Percentiles rank a stretch among this genome's conserved stretches.
phyloP scores from a whole-genome alignment of 1,140 invertebrate species.

The Zaprionus tsacasi region DNA sequence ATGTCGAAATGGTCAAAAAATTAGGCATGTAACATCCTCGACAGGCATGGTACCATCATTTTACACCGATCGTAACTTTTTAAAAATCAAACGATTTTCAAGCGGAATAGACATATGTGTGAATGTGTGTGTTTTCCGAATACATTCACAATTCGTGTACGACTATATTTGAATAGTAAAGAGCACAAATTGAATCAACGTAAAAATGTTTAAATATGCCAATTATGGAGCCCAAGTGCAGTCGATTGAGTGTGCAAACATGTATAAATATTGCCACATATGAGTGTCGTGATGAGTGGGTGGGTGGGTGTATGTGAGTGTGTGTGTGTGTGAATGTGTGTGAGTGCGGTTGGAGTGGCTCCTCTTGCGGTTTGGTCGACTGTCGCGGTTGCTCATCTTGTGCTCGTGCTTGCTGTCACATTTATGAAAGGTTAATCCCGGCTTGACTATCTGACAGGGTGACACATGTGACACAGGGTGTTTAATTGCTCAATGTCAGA shows the following conservation, averaged over 20 bases:
- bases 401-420: constrained; percentile 22
- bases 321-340: constrained; percentile 7
- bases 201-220: constrained; percentile 3
- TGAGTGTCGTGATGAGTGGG: not conserved
- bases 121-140: not conserved
- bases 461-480: constrained; percentile 34
- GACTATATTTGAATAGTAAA: not conserved
- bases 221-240: constrained; percentile 23
- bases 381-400: constrained; percentile 22
- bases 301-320: not conserved
- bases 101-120: too few species aligned
- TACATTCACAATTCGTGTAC: not conserved
- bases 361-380: constrained; percentile 30
- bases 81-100: too few species aligned
- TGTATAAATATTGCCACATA: constrained; percentile 32
- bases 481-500: constrained; percentile 74
- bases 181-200: not conserved
- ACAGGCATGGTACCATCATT: too few species aligned
- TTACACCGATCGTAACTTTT: too few species aligned
- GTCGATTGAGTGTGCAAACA: constrained; percentile 16
- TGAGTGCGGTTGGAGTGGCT: constrained; percentile 1
- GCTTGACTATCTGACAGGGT: constrained; percentile 60
- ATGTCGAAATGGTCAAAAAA: too few species aligned
- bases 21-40: too few species aligned
- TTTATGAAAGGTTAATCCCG: constrained; percentile 62